A percentile compares a stretch with the other conserved stretches of the same genome.
phyloP scores from a whole-genome alignment of 2,888 invertebrate species.

The Lasius platythorax region DNA sequence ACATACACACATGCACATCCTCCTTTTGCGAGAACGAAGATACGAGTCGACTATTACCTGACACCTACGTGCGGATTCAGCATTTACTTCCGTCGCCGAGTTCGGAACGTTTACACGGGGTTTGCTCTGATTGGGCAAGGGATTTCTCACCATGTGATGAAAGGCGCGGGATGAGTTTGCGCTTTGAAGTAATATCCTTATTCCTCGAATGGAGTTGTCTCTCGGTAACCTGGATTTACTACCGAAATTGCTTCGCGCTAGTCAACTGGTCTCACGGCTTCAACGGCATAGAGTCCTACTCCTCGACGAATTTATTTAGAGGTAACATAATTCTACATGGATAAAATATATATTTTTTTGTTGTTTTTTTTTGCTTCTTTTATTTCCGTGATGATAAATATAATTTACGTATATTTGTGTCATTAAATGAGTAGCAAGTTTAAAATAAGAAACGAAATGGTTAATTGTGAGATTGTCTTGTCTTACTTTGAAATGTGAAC shows the following conservation, averaged over 20 bases:
- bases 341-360: background rate
- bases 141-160: slow-evolving; percentile 56
- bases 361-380: background rate
- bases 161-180: slow-evolving; percentile 50
- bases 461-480: background rate
- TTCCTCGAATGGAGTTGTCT: slow-evolving; percentile 52
- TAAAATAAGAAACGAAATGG: background rate
- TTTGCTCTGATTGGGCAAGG: slow-evolving; percentile 63
- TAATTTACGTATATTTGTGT: background rate
- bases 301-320: background rate
- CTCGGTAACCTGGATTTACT: slow-evolving; percentile 44
- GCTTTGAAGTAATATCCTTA: slow-evolving; percentile 58
- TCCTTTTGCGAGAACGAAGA: slow-evolving; percentile 56
- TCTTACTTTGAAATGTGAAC: background rate
- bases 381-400: background rate
- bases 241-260: slow-evolving; percentile 53
- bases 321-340: background rate
- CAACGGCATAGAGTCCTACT: slow-evolving; percentile 4
- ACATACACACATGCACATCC: slow-evolving; percentile 54
- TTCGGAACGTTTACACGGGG: slow-evolving; percentile 64
- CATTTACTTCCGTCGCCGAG: slow-evolving; percentile 59
- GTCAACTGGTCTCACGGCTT: slow-evolving; percentile 32
- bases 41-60: slow-evolving; percentile 60
- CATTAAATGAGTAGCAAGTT: background rate
- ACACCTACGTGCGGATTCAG: slow-evolving; percentile 62